phyloP scores from a whole-genome alignment of 2,113 vertebrate genomes.

The Okapia johnstoni region DNA sequence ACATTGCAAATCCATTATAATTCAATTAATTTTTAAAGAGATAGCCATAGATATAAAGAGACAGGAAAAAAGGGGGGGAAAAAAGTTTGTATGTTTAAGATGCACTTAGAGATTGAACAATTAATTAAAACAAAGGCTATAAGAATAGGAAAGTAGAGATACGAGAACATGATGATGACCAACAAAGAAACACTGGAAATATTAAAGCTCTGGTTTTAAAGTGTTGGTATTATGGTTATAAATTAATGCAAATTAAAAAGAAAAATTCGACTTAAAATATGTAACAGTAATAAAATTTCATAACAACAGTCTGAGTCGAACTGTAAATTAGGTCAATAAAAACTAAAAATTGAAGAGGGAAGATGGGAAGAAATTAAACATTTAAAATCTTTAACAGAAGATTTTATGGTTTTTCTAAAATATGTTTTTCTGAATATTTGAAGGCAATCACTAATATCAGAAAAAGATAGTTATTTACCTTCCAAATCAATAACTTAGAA shows the following conservation, averaged over 20 bases:
- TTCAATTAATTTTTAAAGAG: not conserved
- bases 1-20: not conserved
- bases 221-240: not conserved
- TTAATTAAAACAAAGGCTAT: not conserved
- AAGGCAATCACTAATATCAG: not conserved
- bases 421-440: not conserved
- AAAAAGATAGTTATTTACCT: not conserved
- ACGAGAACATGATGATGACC: not conserved
- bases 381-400: not conserved
- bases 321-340: not conserved
- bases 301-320: not conserved
- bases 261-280: not conserved
- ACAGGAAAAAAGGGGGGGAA: not conserved
- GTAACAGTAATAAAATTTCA: not conserved
- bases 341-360: not conserved
- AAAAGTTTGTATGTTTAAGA: not conserved
- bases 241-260: not conserved
- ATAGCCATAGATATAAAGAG: not conserved
- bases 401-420: not conserved
- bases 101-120: not conserved
- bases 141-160: not conserved
- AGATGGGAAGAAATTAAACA: not conserved
- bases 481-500: not conserved
- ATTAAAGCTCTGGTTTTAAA: not conserved
- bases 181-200: not conserved